Evolutionary conservation across 2,113 vertebrate species (phyloP).

Genomic region (Podocnemis expansa): DNA sequence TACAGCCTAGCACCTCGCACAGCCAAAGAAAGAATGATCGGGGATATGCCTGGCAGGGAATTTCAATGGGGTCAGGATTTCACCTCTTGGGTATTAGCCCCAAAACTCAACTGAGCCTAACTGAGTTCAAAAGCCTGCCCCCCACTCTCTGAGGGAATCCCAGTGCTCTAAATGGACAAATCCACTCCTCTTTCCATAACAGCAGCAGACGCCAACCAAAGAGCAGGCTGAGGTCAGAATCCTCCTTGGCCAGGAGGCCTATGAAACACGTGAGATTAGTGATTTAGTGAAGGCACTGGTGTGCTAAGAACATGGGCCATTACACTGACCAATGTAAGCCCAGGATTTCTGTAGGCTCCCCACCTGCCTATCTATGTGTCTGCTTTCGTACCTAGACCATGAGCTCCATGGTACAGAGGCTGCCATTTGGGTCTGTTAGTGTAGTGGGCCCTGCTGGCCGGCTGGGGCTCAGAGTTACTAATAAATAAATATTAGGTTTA

Average conservation of each 20-base stretch:
- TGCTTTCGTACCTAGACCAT: too few species aligned
- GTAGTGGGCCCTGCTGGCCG: background rate
- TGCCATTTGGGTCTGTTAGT: background rate
- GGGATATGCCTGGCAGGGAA: background rate
- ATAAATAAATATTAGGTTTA: background rate
- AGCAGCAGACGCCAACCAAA: background rate
- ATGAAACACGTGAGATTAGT: background rate
- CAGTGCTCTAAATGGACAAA: background rate
- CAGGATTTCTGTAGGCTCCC: background rate
- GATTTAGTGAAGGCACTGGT: background rate
- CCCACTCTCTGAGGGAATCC: background rate
- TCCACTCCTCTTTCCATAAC: background rate
- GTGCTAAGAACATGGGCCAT: background rate
- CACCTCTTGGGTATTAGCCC: background rate
- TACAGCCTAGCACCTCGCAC: background rate
- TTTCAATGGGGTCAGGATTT: background rate
- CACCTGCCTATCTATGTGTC: too few species aligned
- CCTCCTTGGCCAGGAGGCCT: background rate
- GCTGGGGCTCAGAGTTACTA: background rate
- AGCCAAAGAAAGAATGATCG: background rate
- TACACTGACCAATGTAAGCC: background rate
- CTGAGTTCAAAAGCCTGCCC: background rate
- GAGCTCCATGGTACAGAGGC: too few species aligned
- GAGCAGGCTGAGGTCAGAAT: background rate
- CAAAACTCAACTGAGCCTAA: background rate